phyloP scores from a whole-genome alignment of 1,140 invertebrate genomes.

The Pectinophora gossypiella region DNA sequence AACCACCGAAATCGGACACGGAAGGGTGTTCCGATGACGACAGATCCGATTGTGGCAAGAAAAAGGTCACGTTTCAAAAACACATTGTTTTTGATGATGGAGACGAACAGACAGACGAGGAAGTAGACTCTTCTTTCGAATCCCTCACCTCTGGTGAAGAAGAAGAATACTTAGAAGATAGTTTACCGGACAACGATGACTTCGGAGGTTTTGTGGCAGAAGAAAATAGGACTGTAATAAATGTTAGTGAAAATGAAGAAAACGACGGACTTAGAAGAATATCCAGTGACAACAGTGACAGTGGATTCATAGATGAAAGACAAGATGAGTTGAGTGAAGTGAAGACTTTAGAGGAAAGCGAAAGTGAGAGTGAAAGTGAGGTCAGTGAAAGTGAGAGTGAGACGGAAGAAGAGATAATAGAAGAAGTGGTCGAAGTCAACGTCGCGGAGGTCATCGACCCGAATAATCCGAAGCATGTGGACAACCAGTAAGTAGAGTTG shows the following conservation, averaged over 20 bases:
- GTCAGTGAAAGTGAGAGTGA: slow-evolving; percentile 37
- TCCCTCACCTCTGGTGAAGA: slow-evolving; percentile 57
- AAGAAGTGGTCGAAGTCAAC: slow-evolving; percentile 15
- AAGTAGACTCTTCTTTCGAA: slow-evolving; percentile 60
- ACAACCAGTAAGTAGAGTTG: slow-evolving; percentile 29
- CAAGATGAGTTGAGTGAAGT: slow-evolving; percentile 45
- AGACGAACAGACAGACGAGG: slow-evolving; percentile 63
- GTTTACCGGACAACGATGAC: slow-evolving; percentile 45
- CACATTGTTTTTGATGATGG: slow-evolving; percentile 64
- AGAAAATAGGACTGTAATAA: slow-evolving; percentile 53
- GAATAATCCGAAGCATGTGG: slow-evolving; percentile 5
- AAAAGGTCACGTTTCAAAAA: slow-evolving; percentile 59
- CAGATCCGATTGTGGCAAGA: slow-evolving; percentile 58
- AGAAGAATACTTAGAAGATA: slow-evolving; percentile 51
- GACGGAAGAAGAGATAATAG: slow-evolving; percentile 36
- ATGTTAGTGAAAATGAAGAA: slow-evolving; percentile 35
- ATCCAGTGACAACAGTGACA: slow-evolving; percentile 67
- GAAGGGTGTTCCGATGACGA: slow-evolving; percentile 63
- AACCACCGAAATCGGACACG: slow-evolving; percentile 56
- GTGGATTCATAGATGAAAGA: slow-evolving; percentile 60
- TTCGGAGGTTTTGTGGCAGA: slow-evolving; percentile 41
- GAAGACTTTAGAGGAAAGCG: slow-evolving; percentile 30
- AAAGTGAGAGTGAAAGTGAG: slow-evolving; percentile 39
- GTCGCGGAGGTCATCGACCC: slow-evolving; percentile 5
- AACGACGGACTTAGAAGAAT: slow-evolving; percentile 38